phyloP scores from a whole-genome alignment of 1,140 invertebrate genomes.

The Tetranychus urticae region DNA sequence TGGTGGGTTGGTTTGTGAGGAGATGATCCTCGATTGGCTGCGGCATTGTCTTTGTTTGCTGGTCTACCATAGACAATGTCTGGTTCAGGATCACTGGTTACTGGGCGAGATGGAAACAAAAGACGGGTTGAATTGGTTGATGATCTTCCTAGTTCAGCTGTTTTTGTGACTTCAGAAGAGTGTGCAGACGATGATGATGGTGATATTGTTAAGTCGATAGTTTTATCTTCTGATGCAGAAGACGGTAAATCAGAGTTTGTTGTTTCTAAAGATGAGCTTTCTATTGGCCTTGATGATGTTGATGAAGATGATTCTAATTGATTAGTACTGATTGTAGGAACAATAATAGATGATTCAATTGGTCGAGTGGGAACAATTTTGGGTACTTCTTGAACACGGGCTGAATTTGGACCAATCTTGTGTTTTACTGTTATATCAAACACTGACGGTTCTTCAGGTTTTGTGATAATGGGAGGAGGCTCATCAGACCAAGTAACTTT shows the following conservation, averaged over 20 bases:
- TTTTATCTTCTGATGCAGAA: too few species aligned
- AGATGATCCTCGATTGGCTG: background rate
- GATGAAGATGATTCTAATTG: slow-evolving; percentile 4
- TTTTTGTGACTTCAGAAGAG: background rate
- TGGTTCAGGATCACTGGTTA: background rate
- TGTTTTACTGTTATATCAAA: slow-evolving; percentile 14
- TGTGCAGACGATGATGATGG: background rate
- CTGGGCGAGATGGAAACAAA: background rate
- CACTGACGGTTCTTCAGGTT: slow-evolving; percentile 8
- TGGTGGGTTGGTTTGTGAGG: background rate
- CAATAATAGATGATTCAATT: background rate
- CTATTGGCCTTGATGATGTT: background rate
- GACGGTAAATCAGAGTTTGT: background rate
- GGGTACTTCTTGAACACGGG: background rate
- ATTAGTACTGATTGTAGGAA: background rate
- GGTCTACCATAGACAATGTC: slow-evolving; percentile 14
- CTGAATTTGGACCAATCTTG: slow-evolving; percentile 10
- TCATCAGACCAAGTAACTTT: slow-evolving; percentile 5
- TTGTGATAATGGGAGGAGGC: slow-evolving; percentile 13
- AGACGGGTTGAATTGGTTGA: too few species aligned
- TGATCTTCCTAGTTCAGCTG: background rate
- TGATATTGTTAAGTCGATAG: background rate
- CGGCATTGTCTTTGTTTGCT: background rate
- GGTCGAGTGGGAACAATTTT: background rate
- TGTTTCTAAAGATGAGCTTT: background rate